A percentile compares a stretch with the other conserved stretches of the same genome.
Evolutionary conservation across 2,888 invertebrate genomes (phyloP).

Genomic region (Ochropleura plecta): DNA sequence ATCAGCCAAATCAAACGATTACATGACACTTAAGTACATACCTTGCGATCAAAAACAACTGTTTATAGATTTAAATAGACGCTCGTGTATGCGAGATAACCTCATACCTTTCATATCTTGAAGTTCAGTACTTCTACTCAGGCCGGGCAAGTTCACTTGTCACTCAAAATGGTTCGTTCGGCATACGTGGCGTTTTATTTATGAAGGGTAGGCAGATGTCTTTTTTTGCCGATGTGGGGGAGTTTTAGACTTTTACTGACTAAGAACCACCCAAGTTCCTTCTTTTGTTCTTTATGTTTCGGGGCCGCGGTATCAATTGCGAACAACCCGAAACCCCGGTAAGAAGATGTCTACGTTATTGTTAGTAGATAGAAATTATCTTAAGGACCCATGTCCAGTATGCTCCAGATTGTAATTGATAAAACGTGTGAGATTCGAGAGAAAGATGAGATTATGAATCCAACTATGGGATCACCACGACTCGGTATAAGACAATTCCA

Average conservation of each 20-base stretch:
- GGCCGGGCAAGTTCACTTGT: slow-evolving; percentile 61
- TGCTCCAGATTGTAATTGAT: neutral
- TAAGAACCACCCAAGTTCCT: no score
- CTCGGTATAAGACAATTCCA: neutral
- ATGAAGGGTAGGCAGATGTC: slow-evolving; percentile 7
- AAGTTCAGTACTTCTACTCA: slow-evolving; percentile 52
- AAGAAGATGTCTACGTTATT: neutral
- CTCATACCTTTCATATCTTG: slow-evolving; percentile 62
- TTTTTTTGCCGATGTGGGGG: no score
- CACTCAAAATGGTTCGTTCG: slow-evolving; percentile 46
- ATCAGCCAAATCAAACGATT: slow-evolving; percentile 26
- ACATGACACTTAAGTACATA: slow-evolving; percentile 26
- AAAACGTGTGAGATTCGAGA: neutral
- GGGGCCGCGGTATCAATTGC: no score
- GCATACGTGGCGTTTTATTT: slow-evolving; percentile 34
- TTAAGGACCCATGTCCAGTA: neutral
- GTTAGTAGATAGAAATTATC: neutral
- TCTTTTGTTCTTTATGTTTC: no score
- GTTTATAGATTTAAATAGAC: slow-evolving; percentile 60
- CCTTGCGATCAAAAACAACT: slow-evolving; percentile 52
- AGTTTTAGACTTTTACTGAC: no score
- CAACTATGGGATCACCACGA: neutral
- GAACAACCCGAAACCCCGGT: neutral
- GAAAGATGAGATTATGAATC: neutral
- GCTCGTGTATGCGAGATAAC: slow-evolving; percentile 62